Evolutionary conservation across 2,113 vertebrate genomes (phyloP), one percentile per base, ranked within the genome.

Genomic region (Megaptera novaeangliae): DNA sequence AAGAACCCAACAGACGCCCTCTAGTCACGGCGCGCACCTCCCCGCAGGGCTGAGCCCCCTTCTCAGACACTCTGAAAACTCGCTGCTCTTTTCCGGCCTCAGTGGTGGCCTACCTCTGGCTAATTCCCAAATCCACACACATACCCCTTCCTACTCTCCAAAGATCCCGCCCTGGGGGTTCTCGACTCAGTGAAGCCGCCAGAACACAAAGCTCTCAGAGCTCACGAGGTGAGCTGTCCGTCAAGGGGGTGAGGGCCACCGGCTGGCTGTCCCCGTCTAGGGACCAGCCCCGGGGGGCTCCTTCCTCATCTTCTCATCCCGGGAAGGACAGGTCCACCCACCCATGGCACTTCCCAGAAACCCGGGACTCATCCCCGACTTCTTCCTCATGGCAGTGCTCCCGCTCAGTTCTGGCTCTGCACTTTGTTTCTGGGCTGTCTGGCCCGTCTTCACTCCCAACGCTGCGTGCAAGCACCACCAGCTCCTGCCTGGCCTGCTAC

Each of bases 11-110:
- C 0, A 23, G 41, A 52, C 2, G 6, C 34, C 63, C 84, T 39
- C 4, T 6, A 3, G 20, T 21, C 14, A 15, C 0, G 2, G 6
- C 15, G 3, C 0, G 4, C 0, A 2, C 44, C 15, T 10, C 25
- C 11, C 34, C 31, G 44, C 5, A 23, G 2, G 31, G 2, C 8
- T 0, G 5, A 27, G 13, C 1, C 15, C 21, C 31, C 39, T n/a
- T 49, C 15, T 13, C 34, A 18, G 5, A 14, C 7, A 8, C 68
- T 55, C 41, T 34, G 13, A 44, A 44, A n/a, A 18, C 44, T 14
- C 15, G 5, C 12, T n/a, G 11, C 0, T 1, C 3, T 15, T 7
- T 36, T 31, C 10, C 23, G 17, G 23, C 49, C 52, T 52, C 20
- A 5, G 4, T 2, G 88, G 71, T 66, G 8, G 4, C 25, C 3